phyloP scores from a whole-genome alignment of 92 coral and sea anemone genomes.

The Porites lobata region DNA sequence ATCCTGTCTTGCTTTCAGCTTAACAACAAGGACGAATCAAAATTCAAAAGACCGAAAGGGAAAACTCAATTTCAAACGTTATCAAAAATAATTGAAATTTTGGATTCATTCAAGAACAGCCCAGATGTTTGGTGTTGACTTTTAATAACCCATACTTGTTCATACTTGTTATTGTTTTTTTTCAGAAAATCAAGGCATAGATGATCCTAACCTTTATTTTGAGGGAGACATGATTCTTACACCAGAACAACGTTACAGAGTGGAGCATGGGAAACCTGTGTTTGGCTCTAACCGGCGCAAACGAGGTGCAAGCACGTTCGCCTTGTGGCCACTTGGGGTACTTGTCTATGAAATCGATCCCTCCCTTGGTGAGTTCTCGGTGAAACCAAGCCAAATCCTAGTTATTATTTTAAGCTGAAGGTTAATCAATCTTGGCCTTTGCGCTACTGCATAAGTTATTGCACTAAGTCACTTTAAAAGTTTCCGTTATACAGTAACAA shows the following conservation, averaged over 20 bases:
- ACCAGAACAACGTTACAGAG: background rate
- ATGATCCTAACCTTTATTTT: background rate
- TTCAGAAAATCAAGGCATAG: background rate
- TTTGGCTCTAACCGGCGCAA: background rate
- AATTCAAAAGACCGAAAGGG: too few relatives aligned
- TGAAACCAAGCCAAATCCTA: background rate
- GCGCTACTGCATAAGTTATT: too few relatives aligned
- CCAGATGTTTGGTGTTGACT: background rate
- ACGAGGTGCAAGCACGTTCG: background rate
- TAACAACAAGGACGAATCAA: too few relatives aligned
- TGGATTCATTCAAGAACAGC: too few relatives aligned
- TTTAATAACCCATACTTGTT: background rate
- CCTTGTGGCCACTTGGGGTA: background rate
- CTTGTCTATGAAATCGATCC: background rate
- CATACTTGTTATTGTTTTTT: background rate
- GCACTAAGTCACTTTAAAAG: too few relatives aligned
- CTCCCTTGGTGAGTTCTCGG: background rate
- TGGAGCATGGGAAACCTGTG: constrained; percentile 12
- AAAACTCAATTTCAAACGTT: too few relatives aligned
- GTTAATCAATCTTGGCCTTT: too few relatives aligned
- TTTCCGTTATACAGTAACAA: too few relatives aligned
- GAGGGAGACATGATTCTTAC: constrained; percentile 50
- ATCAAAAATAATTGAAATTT: too few relatives aligned
- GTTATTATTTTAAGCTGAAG: too few relatives aligned
- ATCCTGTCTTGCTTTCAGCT: too few relatives aligned